Conservation (phyloP, 2,113 vertebrate species). For the Ageneiosus marmoratus region DNA sequence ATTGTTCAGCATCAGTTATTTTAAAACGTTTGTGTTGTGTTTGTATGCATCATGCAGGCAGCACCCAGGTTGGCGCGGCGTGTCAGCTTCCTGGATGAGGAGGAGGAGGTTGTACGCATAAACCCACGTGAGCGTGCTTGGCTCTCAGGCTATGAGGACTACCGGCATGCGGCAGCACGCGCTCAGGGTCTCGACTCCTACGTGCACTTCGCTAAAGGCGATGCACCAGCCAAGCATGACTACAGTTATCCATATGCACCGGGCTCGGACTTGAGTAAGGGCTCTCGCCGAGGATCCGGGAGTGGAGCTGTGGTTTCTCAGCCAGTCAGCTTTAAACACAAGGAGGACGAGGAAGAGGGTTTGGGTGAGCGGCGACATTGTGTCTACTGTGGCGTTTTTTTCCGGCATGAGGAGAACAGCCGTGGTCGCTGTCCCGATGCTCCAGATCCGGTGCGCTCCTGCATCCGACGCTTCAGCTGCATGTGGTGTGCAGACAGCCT, state of each 20-base stretch:
- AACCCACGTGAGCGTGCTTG: constrained; percentile 93
- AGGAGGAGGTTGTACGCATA: constrained; percentile 96
- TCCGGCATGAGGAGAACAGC: constrained; percentile 86
- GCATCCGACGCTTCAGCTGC: constrained; percentile 91
- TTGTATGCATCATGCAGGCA: constrained; percentile 48
- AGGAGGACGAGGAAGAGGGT: constrained; percentile 74
- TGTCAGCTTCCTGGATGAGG: constrained; percentile 88
- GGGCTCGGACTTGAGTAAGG: constrained; percentile 82
- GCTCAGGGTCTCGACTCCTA: constrained; percentile 85
- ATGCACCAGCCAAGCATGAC: constrained; percentile 86
- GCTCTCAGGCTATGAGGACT: constrained; percentile 95
- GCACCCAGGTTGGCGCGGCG: constrained; percentile 80
- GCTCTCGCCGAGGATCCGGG: constrained; percentile 53
- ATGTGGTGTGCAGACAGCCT: constrained; percentile 98
- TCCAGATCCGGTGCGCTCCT: constrained; percentile 86
- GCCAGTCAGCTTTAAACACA: constrained; percentile 78
- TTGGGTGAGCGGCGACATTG: constrained; percentile 84
- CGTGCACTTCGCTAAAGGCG: constrained; percentile 89
- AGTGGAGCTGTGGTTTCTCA: constrained; percentile 82
- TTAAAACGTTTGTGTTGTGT: not conserved
- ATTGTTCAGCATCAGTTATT: not conserved
- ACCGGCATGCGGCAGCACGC: constrained; percentile 88
- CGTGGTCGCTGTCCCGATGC: constrained; percentile 93
- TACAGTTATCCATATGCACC: constrained; percentile 92
- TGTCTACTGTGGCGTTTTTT: constrained; percentile 92